Percentiles rank a stretch among this genome's conserved stretches.
Evolutionary conservation across 2,888 invertebrate genomes (phyloP).

Genomic region (Melieria omissa): DNA sequence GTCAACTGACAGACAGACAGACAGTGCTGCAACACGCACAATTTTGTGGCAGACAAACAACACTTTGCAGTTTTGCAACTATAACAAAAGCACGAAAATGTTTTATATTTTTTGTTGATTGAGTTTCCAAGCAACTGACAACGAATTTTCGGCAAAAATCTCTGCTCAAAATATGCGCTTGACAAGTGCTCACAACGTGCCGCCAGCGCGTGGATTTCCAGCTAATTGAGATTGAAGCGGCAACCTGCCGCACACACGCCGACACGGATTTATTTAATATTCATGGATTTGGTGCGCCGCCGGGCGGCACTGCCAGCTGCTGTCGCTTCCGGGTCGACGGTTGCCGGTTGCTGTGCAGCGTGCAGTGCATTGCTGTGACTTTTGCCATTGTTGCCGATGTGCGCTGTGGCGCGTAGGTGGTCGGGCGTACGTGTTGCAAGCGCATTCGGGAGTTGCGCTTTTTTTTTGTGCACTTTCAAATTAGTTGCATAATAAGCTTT

Average conservation of each 20-base stretch:
- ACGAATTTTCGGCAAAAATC: too few species aligned
- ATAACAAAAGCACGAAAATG: too few species aligned
- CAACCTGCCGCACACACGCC: conserved; percentile 9
- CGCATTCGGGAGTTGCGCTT: conserved; percentile 11
- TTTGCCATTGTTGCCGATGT: conserved; percentile 9
- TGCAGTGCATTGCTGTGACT: not conserved
- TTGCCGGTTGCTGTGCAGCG: not conserved
- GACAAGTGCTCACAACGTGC: too few species aligned
- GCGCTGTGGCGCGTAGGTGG: not conserved
- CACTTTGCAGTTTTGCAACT: too few species aligned
- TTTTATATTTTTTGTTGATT: too few species aligned
- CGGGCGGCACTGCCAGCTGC: too few species aligned
- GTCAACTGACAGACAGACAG: too few species aligned
- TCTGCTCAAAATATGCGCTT: too few species aligned
- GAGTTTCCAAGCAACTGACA: too few species aligned
- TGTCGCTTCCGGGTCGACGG: not conserved
- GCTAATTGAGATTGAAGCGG: conserved; percentile 28
- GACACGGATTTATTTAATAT: conserved; percentile 22
- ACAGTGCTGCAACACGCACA: too few species aligned
- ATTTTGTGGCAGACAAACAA: too few species aligned
- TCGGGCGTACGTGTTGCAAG: conserved; percentile 9
- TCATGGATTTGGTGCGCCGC: conserved; percentile 9
- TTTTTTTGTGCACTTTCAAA: not conserved
- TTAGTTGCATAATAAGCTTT: conserved; percentile 21
- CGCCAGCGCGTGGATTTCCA: not conserved